A percentile compares a stretch with the other conserved stretches of the same genome.
Conservation (phyloP, 1,140 invertebrate genomes). For the Drosophila athabasca region DNA sequence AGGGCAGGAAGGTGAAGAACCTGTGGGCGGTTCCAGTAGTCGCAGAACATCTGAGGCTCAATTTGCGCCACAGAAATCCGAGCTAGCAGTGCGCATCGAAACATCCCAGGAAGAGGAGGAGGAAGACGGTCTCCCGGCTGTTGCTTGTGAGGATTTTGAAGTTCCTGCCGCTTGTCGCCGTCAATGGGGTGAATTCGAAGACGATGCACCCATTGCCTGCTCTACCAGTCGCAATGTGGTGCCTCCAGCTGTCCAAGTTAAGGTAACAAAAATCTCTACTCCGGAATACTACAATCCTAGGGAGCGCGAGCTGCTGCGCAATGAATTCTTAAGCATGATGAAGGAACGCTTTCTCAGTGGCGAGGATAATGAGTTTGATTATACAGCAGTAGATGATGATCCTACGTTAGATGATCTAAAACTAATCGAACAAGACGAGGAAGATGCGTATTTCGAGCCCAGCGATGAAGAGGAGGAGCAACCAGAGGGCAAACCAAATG, state of each 20-base stretch:
- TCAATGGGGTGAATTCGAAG: constrained; percentile 71
- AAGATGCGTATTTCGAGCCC: constrained; percentile 95
- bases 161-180: constrained; percentile 63
- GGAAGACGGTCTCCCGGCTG: not conserved
- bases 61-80: too few relatives aligned
- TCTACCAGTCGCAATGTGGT: constrained; percentile 61
- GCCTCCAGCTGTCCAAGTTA: constrained; percentile 49
- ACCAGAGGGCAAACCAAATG: not conserved
- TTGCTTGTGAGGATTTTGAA: constrained; percentile 39
- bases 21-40: not conserved
- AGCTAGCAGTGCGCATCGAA: too few relatives aligned
- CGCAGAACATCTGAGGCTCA: too few relatives aligned
- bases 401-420: constrained; percentile 91
- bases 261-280: constrained; percentile 66
- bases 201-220: constrained; percentile 67
- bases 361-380: constrained; percentile 91
- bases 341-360: constrained; percentile 93
- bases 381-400: constrained; percentile 90
- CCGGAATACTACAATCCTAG: constrained; percentile 78
- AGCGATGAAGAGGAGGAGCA: constrained; percentile 85
- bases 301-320: constrained; percentile 88
- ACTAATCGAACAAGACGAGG: constrained; percentile 89
- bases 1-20: constrained; percentile 51
- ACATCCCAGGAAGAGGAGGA: not conserved
- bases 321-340: constrained; percentile 95